These are phyloP conservation scores for Chelon labrosus DNA, from an alignment of 2,797 vertebrate species.

Conservation along the genomic window DNA sequence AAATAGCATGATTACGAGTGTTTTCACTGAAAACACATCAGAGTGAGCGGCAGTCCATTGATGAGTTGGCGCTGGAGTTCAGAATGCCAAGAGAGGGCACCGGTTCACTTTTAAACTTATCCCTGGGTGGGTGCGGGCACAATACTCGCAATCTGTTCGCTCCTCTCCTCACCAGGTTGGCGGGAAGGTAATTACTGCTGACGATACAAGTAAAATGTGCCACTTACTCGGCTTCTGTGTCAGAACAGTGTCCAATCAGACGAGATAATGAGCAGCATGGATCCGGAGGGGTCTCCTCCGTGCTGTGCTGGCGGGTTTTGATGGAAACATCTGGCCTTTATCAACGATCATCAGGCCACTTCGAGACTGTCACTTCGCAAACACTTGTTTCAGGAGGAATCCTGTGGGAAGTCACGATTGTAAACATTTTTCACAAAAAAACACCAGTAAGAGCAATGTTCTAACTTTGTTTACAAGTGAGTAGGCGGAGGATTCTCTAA, in stretches of 20 bases:
- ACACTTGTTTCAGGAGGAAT: conserved; percentile 25
- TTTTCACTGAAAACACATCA: conserved; percentile 65
- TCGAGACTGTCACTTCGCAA: conserved; percentile 43
- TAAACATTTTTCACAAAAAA: conserved; percentile 33
- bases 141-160: conserved; percentile 38
- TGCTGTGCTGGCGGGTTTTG: conserved; percentile 34
- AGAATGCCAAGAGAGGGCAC: conserved; percentile 36
- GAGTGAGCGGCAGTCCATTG: conserved; percentile 52
- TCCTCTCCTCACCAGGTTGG: conserved; percentile 20
- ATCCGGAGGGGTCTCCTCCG: conserved; percentile 43
- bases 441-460: conserved; percentile 22
- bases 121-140: background rate
- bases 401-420: conserved; percentile 21
- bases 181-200: conserved; percentile 41
- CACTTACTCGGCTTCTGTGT: conserved; percentile 59
- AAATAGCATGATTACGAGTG: conserved; percentile 65
- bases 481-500: conserved; percentile 39
- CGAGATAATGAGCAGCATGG: conserved; percentile 52
- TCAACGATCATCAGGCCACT: conserved; percentile 37
- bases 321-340: conserved; percentile 68
- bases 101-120: conserved; percentile 32
- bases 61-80: conserved; percentile 54
- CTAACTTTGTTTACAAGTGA: conserved; percentile 53
- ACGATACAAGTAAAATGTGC: conserved; percentile 44
- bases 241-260: conserved; percentile 62